Base-by-base conservation (phyloP, 2,888 invertebrate species). In the Lampropteryx suffumata region DNA sequence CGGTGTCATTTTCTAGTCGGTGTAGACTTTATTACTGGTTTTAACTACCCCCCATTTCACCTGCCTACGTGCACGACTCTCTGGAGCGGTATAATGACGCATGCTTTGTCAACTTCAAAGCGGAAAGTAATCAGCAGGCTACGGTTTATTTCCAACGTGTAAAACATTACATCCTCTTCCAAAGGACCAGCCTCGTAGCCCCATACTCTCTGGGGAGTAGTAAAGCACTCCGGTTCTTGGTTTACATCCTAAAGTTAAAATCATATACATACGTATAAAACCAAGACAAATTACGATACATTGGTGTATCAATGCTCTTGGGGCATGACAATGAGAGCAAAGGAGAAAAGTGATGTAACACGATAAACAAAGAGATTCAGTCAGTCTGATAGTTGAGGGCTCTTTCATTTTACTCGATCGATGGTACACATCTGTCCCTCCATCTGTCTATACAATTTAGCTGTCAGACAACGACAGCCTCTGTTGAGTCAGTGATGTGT, bases 61-160 rank as follows among this genome's bases (percentile, higher is more conserved):
- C 52, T 33, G 14, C 12, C 33, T 2, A 43, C 42, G 34, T 32
- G 32, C 42, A 45, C 35, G 42, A 35, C 35, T 42, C 52, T 33
- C 37, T 33, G 34, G 28, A 36, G 34, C 45, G 28, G 48, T 47
- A 40, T 52, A 54, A 59, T 57, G 59, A 60, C 64, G 67, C 67
- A 62, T 59, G 61, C 61, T 68, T 67, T 65, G 64, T 64, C 69
- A 64, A 69, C 67, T 64, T 73, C 69, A 72, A 73, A 67, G 59
- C 50, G 60, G 55, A 55, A 48, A 57, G 53, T 57, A 64, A 64
- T 67, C 69, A 67, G 57, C 55, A n/a, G n/a, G 62, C 61, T 55
- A 65, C 54, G 57, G 65, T 64, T 63, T 66, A 67, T 65, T 63
- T 51, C 62, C 53, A 62, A 64, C 57, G 60, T 58, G 54, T 55